Percentiles rank a stretch among this genome's conserved stretches.
These are phyloP conservation scores for Tethea ocularis DNA, from an alignment of 2,888 invertebrate species.

Conservation along the genomic window DNA sequence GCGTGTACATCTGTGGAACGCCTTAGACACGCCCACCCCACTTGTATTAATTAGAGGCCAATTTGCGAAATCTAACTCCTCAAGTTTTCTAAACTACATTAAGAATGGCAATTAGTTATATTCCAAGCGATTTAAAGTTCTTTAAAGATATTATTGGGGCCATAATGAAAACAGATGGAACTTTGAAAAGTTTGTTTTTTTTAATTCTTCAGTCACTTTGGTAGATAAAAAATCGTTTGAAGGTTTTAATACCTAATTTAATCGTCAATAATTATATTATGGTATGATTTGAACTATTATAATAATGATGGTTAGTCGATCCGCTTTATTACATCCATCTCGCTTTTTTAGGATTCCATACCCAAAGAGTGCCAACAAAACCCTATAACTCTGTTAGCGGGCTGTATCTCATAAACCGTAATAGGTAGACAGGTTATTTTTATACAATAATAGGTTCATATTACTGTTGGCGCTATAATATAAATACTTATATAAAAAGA, in stretches of 20 bases:
- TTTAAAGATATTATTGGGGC: slow-evolving; percentile 9
- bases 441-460: too few species aligned
- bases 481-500: too few species aligned
- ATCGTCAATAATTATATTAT: neutral
- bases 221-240: neutral
- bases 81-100: slow-evolving; percentile 22
- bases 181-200: slow-evolving; percentile 6
- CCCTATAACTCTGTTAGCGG: too few species aligned
- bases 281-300: neutral
- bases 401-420: too few species aligned
- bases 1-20: neutral
- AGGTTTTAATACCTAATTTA: neutral
- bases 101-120: slow-evolving; percentile 20
- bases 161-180: slow-evolving; percentile 11
- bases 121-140: slow-evolving; percentile 11
- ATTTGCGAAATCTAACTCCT: slow-evolving; percentile 24
- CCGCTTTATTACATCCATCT: too few species aligned
- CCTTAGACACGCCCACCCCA: slow-evolving; percentile 14
- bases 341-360: too few species aligned
- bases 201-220: neutral
- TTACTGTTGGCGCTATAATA: too few species aligned
- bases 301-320: too few species aligned
- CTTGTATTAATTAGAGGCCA: slow-evolving; percentile 30
- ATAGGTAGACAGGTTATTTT: too few species aligned
- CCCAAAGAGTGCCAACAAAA: too few species aligned